Base-by-base conservation (phyloP, 2,888 invertebrate species). In the Mythimna ferrago region DNA sequence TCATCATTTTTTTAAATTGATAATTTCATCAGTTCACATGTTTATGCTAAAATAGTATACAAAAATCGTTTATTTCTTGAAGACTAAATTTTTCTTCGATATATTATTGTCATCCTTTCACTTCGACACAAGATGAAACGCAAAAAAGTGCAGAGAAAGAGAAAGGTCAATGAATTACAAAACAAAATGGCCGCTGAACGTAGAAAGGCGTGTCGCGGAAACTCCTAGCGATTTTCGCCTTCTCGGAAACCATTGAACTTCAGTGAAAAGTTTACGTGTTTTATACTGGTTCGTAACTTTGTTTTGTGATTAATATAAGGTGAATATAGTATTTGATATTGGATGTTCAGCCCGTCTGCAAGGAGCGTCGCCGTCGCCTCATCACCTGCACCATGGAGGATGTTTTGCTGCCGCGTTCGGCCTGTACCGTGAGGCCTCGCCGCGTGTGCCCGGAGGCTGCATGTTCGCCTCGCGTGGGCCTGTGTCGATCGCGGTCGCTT, bases 201-300 rank as follows among this genome's bases (percentile, higher is more conserved):
- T 91, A 92, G 94, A 91, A 93, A 95, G 95, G 95, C 90, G 94
- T 95, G 94, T 93, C 94, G 93, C 92, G 92, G 91, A 91, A 91
- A 89, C 85, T 85, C 63, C 87, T 94, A 92, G 88, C 91, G 92
- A 94, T 88, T 88, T 89, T 88, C 92, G 88, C 90, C 93, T 87
- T 86, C 91, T 89, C 90, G 89, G 88, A 90, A 90, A 90, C 92
- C 87, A 84, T 93, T 92, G 92, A 94, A 94, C 94, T 93, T 92
- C 95, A 93, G 96, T 96, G 95, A 93, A 95, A 92, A 86, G 94
- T 94, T 94, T 91, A 90, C 94, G 95, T 96, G 96, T 94, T 92
- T 81, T 90, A 89, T 92, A 91, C 96, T 96, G 96, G 96, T 96
- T 94, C 96, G 96, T 96, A 96, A 96, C 96, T 93, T 95, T 95